A percentile compares a stretch with the other conserved stretches of the same genome.
These are phyloP conservation scores for Pteromalus puparum DNA, from an alignment of 1,140 invertebrate genomes.

Conservation along the genomic window DNA sequence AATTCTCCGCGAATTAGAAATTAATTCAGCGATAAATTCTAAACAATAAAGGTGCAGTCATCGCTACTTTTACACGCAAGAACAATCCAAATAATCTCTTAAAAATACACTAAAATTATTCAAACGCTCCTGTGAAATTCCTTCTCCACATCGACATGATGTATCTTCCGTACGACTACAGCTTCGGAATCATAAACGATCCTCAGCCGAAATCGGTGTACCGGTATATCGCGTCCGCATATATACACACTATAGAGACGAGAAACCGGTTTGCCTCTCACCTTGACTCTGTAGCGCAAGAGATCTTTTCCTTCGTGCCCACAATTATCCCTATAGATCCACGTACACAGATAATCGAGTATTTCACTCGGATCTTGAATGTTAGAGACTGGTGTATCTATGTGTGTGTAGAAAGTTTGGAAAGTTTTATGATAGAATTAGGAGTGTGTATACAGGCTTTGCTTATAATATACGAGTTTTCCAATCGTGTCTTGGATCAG, in stretches of 20 bases:
- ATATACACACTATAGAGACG: too few relatives aligned
- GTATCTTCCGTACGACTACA: background rate
- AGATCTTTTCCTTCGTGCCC: background rate
- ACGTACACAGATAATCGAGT: background rate
- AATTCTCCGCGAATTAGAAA: too few relatives aligned
- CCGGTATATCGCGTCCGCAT: background rate
- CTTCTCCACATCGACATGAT: too few relatives aligned
- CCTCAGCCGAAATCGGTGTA: background rate
- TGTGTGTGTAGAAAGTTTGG: slow-evolving; percentile 28
- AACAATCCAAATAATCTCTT: too few relatives aligned
- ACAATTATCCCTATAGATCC: slow-evolving; percentile 7
- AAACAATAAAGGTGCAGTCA: too few relatives aligned
- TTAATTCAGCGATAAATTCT: too few relatives aligned
- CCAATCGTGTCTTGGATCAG: background rate
- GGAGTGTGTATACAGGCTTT: background rate
- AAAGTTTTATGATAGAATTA: slow-evolving; percentile 17
- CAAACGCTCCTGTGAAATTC: too few relatives aligned
- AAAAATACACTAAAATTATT: too few relatives aligned
- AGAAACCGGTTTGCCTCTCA: slow-evolving; percentile 36
- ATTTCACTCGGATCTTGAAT: slow-evolving; percentile 13
- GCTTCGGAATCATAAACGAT: background rate
- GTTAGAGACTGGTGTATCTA: background rate
- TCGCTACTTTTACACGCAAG: too few relatives aligned
- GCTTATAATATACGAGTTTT: background rate
- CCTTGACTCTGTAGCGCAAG: background rate